Base-by-base conservation (phyloP, 1,140 invertebrate genomes). In the Chlorops oryzae region DNA sequence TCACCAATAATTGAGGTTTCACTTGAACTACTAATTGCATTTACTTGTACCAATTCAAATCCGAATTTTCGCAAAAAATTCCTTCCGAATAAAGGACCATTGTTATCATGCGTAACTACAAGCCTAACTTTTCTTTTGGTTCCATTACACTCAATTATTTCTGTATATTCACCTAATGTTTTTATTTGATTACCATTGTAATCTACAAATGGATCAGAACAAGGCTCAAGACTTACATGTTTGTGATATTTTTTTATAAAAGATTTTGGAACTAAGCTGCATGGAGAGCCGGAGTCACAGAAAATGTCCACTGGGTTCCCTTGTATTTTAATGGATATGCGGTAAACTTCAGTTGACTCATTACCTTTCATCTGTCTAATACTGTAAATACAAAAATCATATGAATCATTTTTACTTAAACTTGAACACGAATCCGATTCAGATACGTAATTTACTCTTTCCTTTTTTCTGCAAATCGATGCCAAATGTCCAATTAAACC, bases 111-210 rank as follows among this genome's bases (percentile, higher is more conserved):
- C 7, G 38, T 42, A 2, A 40, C 50, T 12, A 52, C 34, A 5
- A 52, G 13, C 12, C 20, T 23, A 24, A 52, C 25, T 40, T 41
- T 32, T 42, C 24, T 34, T 24, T 32, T 50, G 15, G 21, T 27
- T 20, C 40, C 40, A 20, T 34, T 46, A 12, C 21, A 37, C 32
- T 52, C 37, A 47, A 52, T 39, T 4, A 15, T 39, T 22, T 27
- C 35, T 40, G 18, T 22, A 22, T 24, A 46, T 23, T 52, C 37
- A 37, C 50, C 43, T 25, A 46, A 18, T 25, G 40, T 38, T 39
- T 53, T 56, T 17, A 49, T 40, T 39, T 42, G 28, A 17, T 49
- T 42, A 24, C 47, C 47, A 40, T 42, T 49, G 42, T 28, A 42
- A 49, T 41, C 38, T 5, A 49, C 38, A 49, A 39, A 47, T 24